Percentiles rank a stretch among this genome's conserved stretches.
Evolutionary conservation across 1,140 invertebrate genomes (phyloP).

Genomic region (Drosophila grimshawi): DNA sequence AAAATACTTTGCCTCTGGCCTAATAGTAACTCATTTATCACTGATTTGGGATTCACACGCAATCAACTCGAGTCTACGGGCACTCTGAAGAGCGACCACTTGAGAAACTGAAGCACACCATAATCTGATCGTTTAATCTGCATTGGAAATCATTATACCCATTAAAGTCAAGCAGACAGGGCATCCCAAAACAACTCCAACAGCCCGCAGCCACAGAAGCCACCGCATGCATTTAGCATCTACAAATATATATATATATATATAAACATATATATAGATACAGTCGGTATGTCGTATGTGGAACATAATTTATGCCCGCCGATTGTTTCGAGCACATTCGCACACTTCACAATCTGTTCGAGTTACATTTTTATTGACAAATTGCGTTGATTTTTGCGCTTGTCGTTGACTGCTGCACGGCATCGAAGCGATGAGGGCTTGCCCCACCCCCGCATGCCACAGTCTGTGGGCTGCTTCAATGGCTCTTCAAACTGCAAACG

Average conservation of each 20-base stretch:
- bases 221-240: slow-evolving; percentile 12
- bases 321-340: slow-evolving; percentile 81
- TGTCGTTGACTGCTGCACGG: slow-evolving; percentile 16
- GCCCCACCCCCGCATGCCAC: not conserved
- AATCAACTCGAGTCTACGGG: slow-evolving; percentile 25
- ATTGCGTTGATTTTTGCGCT: slow-evolving; percentile 83
- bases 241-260: slow-evolving; percentile 6
- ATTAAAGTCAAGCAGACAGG: slow-evolving; percentile 72
- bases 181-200: slow-evolving; percentile 15
- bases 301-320: slow-evolving; percentile 77
- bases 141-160: slow-evolving; percentile 78
- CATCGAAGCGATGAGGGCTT: slow-evolving; percentile 54
- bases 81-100: slow-evolving; percentile 38
- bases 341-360: slow-evolving; percentile 82
- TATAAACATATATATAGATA: not conserved
- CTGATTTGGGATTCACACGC: slow-evolving; percentile 23
- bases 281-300: slow-evolving; percentile 25
- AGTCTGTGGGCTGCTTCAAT: slow-evolving; percentile 65
- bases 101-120: slow-evolving; percentile 54
- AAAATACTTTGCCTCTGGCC: not conserved
- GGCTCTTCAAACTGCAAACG: slow-evolving; percentile 83
- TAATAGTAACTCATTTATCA: slow-evolving; percentile 18
- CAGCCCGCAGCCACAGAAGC: slow-evolving; percentile 40
- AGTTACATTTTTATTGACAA: slow-evolving; percentile 84
- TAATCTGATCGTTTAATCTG: slow-evolving; percentile 79